Percentiles rank a stretch among this genome's conserved stretches.
Evolutionary conservation across 2,113 vertebrate genomes (phyloP).

Genomic region (Indri indri): DNA sequence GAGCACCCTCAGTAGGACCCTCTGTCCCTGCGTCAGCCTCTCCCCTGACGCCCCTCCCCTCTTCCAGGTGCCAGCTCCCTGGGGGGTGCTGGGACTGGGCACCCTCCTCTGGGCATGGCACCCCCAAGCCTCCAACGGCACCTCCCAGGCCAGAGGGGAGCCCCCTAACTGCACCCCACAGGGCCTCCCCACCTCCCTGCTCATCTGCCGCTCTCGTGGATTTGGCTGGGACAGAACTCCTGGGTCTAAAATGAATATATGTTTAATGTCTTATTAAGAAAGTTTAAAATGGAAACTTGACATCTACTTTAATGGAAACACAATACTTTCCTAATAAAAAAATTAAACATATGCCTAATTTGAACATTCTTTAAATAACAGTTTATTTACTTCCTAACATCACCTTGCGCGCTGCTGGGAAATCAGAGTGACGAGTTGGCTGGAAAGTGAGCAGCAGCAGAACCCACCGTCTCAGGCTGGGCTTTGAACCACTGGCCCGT

Average conservation of each 20-base stretch:
- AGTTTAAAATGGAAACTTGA: neutral
- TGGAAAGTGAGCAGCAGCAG: accelerated
- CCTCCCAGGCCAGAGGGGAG: no score
- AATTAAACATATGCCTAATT: neutral
- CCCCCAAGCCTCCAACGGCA: neutral
- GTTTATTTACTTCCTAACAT: neutral
- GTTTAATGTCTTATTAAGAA: neutral
- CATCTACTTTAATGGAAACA: neutral
- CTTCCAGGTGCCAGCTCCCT: neutral
- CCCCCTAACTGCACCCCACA: accelerated
- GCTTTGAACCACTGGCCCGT: no score
- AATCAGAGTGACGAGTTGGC: neutral
- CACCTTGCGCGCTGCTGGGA: accelerated
- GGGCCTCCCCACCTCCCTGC: neutral
- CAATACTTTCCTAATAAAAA: neutral
- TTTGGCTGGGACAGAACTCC: neutral
- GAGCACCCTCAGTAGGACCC: no score
- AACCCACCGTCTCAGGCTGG: accelerated
- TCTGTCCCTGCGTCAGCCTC: neutral
- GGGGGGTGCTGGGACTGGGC: accelerated
- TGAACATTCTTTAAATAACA: no score
- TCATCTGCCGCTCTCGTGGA: accelerated
- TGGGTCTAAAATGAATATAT: neutral
- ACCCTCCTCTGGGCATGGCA: neutral
- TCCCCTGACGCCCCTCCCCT: neutral